Conservation (phyloP, 2,113 vertebrate species). For the Mustelus asterias region DNA sequence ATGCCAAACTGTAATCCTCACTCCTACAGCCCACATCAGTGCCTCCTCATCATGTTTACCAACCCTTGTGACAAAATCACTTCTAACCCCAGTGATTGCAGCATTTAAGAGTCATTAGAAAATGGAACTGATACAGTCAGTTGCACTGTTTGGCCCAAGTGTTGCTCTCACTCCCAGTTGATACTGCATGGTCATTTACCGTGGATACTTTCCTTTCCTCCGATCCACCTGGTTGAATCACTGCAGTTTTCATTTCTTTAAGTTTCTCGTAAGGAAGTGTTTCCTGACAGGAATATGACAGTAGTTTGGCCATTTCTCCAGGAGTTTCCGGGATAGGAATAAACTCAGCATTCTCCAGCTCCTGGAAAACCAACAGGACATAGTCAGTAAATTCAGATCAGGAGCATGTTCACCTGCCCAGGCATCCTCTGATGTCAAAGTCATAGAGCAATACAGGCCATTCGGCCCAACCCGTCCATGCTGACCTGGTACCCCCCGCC, state of each 20-base stretch:
- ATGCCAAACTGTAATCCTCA: too few species aligned
- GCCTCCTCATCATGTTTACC: too few species aligned
- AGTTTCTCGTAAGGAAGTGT: conserved; percentile 71
- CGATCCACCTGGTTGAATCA: conserved; percentile 44
- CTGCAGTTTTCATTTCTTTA: conserved; percentile 72
- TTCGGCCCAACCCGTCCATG: too few species aligned
- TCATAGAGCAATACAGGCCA: background rate
- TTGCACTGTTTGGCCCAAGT: background rate
- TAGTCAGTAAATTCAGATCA: conserved; percentile 11
- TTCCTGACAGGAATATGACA: conserved; percentile 43
- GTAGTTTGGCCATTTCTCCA: conserved; percentile 31
- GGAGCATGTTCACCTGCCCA: too few species aligned
- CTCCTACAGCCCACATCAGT: too few species aligned
- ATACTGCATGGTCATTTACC: background rate
- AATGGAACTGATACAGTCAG: too few species aligned
- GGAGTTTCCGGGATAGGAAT: conserved; percentile 82
- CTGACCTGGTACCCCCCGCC: too few species aligned
- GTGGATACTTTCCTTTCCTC: background rate
- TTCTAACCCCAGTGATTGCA: too few species aligned
- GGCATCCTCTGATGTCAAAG: background rate
- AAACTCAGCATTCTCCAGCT: conserved; percentile 89
- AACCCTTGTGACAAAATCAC: too few species aligned
- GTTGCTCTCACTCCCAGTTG: too few species aligned
- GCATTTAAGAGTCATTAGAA: too few species aligned
- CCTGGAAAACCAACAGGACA: conserved; percentile 56